Conservation (phyloP, 2,888 invertebrate species). For the Furcula furcula region DNA sequence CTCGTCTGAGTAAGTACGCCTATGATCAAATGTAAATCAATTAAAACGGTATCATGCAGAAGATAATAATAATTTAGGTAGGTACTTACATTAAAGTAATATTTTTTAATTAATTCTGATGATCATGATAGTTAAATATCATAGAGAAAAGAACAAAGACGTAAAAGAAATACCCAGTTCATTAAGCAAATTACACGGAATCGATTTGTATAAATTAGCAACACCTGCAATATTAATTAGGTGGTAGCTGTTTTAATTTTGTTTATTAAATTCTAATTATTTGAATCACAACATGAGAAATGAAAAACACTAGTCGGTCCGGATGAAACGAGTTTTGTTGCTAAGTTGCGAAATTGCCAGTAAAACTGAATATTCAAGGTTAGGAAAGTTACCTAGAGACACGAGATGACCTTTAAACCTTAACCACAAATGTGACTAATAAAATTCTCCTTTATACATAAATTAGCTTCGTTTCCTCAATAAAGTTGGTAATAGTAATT, state of each 20-base stretch:
- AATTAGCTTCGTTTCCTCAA: constrained; percentile 3
- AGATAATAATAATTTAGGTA: too few species aligned
- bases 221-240: constrained; percentile 54
- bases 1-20: too few species aligned
- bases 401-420: constrained; percentile 23
- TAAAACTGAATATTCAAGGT: constrained; percentile 44
- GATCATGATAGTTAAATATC: constrained; percentile 3
- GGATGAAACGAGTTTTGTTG: constrained; percentile 36
- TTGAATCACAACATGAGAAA: constrained; percentile 20
- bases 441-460: constrained; percentile 9
- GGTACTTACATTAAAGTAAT: too few species aligned
- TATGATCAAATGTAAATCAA: too few species aligned
- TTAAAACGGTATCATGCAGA: too few species aligned
- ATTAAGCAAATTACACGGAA: constrained; percentile 29
- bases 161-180: constrained; percentile 20
- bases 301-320: constrained; percentile 26
- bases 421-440: constrained; percentile 13
- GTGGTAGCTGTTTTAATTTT: constrained; percentile 41
- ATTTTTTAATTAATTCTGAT: too few species aligned
- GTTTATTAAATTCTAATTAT: constrained; percentile 22
- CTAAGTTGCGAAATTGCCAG: constrained; percentile 34
- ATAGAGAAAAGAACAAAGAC: constrained; percentile 15
- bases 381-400: constrained; percentile 43
- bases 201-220: constrained; percentile 56
- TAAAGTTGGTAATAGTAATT: background rate